Base-by-base conservation (phyloP, 2,888 invertebrate genomes). In the Oscheius myriophilus region DNA sequence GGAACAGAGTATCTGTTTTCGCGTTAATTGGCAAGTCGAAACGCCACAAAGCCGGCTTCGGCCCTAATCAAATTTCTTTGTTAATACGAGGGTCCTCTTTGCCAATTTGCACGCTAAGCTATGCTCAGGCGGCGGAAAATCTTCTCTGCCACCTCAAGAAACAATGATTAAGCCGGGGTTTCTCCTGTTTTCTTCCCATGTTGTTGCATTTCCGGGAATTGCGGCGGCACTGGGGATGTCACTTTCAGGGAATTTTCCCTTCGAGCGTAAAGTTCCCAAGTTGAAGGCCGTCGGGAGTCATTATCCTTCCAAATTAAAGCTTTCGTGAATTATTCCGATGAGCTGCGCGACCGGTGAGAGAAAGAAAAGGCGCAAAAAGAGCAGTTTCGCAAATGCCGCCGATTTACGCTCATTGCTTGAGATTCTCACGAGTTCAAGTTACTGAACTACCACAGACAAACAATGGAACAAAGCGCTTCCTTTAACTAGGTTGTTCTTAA, bases 1-100 rank as follows among this genome's bases (percentile, higher is more conserved):
- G 33, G 33, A 9, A 6, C 33, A 39, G 46, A 26, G 63, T 14
- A 14, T 41, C 63, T 63, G 63, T 63, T 63, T 63, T 63, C 63
- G 52, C 63, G 52, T 39, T 63, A 63, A 63, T 63, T 63, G 63
- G 41, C 63, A 52, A 53, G 52, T 63, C 63, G 63, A 63, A 63
- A 63, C 63, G 63, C 63, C 63, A 63, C 63, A 63, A 63, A 63
- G 63, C 63, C 61, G 61, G 25, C 61, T 61, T 61, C 33, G 54
- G 46, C 65, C 46, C 46, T 65, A 65, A 65, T 65, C 65, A 45
- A 65, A 65, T 65, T 65, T 65, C 65, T 65, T 65, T 65, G 65
- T 65, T 65, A 65, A 65, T 65, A 63, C 53, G 63, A 63, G 63
- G 53, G 63, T 53, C 63, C 61, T 61, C 61, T 61, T 61, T 33